Conservation (phyloP, 2,797 vertebrate species). For the Picus viridis region DNA sequence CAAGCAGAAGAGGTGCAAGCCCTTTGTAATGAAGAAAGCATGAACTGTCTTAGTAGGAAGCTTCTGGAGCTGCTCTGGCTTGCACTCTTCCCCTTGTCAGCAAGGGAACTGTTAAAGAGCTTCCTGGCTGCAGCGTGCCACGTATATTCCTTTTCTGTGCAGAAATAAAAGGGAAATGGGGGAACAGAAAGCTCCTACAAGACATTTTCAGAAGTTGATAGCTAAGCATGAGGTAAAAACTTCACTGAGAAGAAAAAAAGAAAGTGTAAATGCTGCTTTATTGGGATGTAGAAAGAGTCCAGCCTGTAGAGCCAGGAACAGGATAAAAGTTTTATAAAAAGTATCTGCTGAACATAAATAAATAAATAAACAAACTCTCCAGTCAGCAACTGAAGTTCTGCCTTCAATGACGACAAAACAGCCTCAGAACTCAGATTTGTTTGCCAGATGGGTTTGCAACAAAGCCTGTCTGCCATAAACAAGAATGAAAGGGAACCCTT, state of each 20-base stretch:
- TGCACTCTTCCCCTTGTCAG: neutral
- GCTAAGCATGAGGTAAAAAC: neutral
- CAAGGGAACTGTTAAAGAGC: neutral
- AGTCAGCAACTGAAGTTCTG: neutral
- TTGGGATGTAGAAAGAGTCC: neutral
- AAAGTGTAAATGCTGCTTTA: too few relatives aligned
- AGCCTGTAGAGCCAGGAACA: neutral
- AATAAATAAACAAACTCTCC: neutral
- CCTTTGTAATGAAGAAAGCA: too few relatives aligned
- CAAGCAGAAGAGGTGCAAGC: neutral
- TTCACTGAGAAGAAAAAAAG: neutral
- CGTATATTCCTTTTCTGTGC: neutral
- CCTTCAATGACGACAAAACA: neutral
- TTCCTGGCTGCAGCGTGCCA: neutral
- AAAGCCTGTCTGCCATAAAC: neutral
- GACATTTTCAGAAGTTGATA: neutral
- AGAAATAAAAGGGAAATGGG: slow-evolving; percentile 17
- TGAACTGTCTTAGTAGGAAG: neutral
- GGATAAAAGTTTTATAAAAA: neutral
- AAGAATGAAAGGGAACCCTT: neutral
- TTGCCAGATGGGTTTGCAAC: neutral
- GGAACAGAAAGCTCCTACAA: neutral
- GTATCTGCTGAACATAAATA: neutral
- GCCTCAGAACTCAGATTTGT: neutral
- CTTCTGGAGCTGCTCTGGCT: neutral